phyloP scores from a whole-genome alignment of 2,888 invertebrate genomes.

The Patella caerulea region DNA sequence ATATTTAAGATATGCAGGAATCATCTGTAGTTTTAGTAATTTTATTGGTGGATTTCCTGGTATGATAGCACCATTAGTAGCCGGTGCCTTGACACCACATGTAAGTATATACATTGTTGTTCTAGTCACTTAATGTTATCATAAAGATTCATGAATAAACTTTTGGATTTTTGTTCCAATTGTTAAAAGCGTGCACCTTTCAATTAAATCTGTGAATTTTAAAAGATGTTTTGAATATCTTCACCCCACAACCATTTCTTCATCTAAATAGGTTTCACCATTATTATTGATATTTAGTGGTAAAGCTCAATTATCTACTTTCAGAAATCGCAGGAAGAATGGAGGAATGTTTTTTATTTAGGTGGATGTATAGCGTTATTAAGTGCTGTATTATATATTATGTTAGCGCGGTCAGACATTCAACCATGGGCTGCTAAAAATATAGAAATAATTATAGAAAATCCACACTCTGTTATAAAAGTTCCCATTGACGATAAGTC shows the following conservation, averaged over 20 bases:
- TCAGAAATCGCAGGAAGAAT: slow-evolving; percentile 81
- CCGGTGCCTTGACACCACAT: slow-evolving; percentile 60
- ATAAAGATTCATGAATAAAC: too few species aligned
- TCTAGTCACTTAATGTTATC: too few species aligned
- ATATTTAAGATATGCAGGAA: slow-evolving; percentile 56
- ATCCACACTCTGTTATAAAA: too few species aligned
- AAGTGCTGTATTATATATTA: not conserved
- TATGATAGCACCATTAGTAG: slow-evolving; percentile 62
- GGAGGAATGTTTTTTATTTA: slow-evolving; percentile 88
- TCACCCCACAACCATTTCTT: too few species aligned
- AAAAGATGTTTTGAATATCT: too few species aligned
- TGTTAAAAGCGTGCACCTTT: too few species aligned
- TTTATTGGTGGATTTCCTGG: slow-evolving; percentile 66
- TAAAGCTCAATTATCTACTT: not conserved
- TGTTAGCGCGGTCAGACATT: not conserved
- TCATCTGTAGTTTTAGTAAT: slow-evolving; percentile 65
- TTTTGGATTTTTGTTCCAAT: too few species aligned
- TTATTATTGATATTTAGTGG: too few species aligned
- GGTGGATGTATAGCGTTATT: slow-evolving; percentile 75
- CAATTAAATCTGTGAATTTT: too few species aligned
- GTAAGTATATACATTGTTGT: slow-evolving; percentile 38
- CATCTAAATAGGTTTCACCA: too few species aligned
- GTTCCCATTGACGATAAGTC: too few species aligned
- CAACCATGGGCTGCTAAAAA: not conserved
- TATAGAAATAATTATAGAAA: not conserved